Percentiles rank a stretch among this genome's conserved stretches.
These are phyloP conservation scores for Norana najaformis DNA, from an alignment of 2,888 invertebrate genomes.

Conservation along the genomic window DNA sequence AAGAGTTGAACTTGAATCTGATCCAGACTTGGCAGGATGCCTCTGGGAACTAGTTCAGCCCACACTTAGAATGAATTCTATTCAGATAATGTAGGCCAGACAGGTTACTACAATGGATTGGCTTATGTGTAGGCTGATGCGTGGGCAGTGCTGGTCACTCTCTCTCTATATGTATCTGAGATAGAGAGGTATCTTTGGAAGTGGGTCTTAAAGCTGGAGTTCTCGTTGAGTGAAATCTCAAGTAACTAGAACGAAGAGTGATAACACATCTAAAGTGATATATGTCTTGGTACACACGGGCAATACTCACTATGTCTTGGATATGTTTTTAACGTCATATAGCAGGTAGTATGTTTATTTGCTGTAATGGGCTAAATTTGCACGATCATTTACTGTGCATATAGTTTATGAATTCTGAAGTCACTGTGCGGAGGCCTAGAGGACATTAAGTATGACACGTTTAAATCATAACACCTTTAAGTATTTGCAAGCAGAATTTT, in stretches of 20 bases:
- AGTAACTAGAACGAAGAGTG: not conserved
- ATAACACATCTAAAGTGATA: not conserved
- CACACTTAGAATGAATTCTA: not conserved
- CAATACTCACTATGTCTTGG: not conserved
- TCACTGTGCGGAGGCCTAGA: not conserved
- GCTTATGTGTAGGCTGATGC: not conserved
- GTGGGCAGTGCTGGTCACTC: not conserved
- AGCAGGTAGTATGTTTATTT: not conserved
- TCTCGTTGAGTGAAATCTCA: not conserved
- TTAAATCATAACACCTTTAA: not conserved
- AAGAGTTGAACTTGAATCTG: no score
- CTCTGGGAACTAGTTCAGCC: not conserved
- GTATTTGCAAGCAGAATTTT: not conserved
- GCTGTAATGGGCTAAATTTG: not conserved
- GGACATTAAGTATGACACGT: no score
- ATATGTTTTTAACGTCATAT: not conserved
- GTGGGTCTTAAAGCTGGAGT: not conserved
- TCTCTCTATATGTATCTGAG: not conserved
- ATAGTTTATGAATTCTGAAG: not conserved
- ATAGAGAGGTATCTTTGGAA: not conserved
- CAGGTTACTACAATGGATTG: not conserved
- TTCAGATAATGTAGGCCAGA: not conserved
- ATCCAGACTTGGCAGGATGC: not conserved
- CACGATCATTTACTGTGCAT: not conserved
- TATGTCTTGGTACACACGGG: not conserved